phyloP scores from a whole-genome alignment of 2,113 vertebrate genomes.

The Abramis brama region DNA sequence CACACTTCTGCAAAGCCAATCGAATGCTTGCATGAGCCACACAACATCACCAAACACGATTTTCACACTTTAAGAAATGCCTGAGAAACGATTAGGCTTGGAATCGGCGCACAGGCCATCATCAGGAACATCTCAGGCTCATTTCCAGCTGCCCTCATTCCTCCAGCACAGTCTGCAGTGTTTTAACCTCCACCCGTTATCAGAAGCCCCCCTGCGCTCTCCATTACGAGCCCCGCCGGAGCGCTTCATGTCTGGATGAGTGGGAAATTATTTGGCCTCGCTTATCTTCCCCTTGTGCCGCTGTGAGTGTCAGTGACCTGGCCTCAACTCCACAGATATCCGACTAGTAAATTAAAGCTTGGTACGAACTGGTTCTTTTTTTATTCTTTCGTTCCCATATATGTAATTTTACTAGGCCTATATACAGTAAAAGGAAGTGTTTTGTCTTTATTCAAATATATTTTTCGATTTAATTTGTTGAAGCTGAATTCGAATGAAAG shows the following conservation, averaged over 20 bases:
- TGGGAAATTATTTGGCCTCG: background rate
- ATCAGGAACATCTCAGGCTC: background rate
- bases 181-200: slow-evolving; percentile 1
- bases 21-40: no score
- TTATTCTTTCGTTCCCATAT: background rate
- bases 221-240: slow-evolving; percentile 5
- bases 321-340: background rate
- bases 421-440: no score
- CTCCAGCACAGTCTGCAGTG: background rate
- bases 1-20: background rate
- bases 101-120: background rate
- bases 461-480: no score
- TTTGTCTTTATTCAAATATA: no score
- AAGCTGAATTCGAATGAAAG: background rate
- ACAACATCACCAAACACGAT: background rate
- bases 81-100: background rate
- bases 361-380: background rate
- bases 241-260: background rate
- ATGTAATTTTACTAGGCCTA: no score
- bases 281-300: background rate
- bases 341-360: background rate
- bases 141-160: background rate
- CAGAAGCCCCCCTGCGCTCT: background rate
- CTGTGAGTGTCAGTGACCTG: background rate
- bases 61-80: background rate